These are phyloP conservation scores for Heliconius erato DNA, from an alignment of 2,888 invertebrate species.

Conservation along the genomic window DNA sequence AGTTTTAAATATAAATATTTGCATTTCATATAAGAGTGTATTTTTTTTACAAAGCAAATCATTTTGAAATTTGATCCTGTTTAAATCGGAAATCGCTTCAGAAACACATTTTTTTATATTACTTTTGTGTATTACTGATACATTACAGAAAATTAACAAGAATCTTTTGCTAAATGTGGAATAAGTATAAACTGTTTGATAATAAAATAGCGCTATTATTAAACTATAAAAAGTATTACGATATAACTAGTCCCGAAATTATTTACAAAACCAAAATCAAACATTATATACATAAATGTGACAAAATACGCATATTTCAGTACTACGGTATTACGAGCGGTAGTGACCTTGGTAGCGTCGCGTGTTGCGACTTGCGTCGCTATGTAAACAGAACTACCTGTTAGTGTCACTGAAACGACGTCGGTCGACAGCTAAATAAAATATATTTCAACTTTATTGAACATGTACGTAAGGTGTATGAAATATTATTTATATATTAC, in stretches of 20 bases:
- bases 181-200: too few relatives aligned
- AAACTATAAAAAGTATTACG: background rate
- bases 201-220: background rate
- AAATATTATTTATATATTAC: background rate
- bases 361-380: constrained; percentile 36
- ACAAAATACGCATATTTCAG: constrained; percentile 9
- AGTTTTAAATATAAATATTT: background rate
- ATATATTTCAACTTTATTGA: background rate
- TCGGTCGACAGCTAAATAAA: background rate
- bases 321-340: constrained; percentile 10
- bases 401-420: background rate
- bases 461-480: background rate
- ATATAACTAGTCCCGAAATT: too few relatives aligned
- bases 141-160: too few relatives aligned
- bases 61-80: too few relatives aligned
- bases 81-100: too few relatives aligned
- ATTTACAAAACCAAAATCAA: background rate
- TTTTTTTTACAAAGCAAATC: too few relatives aligned
- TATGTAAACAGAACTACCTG: constrained; percentile 33
- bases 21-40: too few relatives aligned
- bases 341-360: constrained; percentile 38
- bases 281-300: background rate
- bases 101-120: too few relatives aligned
- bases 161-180: too few relatives aligned
- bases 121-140: too few relatives aligned